Evolutionary conservation across 23 tunicate species (phyloP).

Genomic region (Pegea sp.): DNA sequence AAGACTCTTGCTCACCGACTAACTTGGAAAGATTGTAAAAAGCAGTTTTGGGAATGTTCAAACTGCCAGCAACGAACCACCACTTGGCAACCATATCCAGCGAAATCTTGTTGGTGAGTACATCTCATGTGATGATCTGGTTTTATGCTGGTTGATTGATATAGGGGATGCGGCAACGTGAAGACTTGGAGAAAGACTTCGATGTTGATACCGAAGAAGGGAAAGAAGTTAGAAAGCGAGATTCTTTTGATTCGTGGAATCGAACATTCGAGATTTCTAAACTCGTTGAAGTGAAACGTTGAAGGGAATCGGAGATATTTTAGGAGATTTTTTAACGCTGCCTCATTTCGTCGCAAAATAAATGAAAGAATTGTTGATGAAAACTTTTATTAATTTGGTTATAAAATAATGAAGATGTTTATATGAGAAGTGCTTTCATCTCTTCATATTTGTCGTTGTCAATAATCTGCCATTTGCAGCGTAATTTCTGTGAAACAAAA

Average conservation of each 20-base stretch:
- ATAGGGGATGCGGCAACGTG: constrained; percentile 45
- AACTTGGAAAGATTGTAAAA: constrained; percentile 33
- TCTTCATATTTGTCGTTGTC: no score
- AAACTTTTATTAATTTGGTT: no score
- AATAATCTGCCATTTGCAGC: no score
- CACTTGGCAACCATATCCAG: constrained; percentile 74
- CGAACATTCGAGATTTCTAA: constrained; percentile 55
- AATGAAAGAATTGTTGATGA: no score
- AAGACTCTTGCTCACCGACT: constrained; percentile 27
- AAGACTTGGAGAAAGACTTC: constrained; percentile 35
- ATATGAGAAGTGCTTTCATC: no score
- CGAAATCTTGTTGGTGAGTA: constrained; percentile 34
- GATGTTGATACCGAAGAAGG: constrained; percentile 27
- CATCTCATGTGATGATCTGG: neutral
- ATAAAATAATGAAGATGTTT: no score
- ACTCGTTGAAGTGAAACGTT: constrained; percentile 18
- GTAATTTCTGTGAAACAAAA: no score
- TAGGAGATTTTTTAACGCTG: no score
- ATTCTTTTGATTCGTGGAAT: constrained; percentile 36
- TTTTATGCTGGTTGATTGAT: neutral
- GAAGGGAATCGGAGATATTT: no score
- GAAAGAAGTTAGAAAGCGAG: constrained; percentile 29
- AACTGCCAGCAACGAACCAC: constrained; percentile 48
- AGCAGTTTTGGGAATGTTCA: constrained; percentile 64
- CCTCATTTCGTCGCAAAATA: no score